phyloP scores from a whole-genome alignment of 2,113 vertebrate species.

The Chlorodrepanis virens region DNA sequence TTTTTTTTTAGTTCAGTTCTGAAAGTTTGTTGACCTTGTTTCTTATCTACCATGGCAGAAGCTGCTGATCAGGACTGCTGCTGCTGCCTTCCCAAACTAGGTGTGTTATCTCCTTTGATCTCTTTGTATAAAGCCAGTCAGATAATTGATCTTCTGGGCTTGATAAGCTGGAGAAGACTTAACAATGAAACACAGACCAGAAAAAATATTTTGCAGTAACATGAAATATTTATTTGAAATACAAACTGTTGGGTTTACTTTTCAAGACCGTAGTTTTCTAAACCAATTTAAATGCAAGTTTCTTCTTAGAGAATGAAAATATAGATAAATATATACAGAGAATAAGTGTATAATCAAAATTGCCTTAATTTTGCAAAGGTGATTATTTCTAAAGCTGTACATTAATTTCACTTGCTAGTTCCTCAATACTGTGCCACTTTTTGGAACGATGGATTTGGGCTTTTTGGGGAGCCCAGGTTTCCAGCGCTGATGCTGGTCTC shows the following conservation, averaged over 20 bases:
- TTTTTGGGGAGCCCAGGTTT: background rate
- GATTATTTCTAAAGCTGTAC: background rate
- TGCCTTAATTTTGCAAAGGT: background rate
- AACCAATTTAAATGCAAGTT: background rate
- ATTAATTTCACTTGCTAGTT: background rate
- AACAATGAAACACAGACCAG: background rate
- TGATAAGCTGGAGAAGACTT: background rate
- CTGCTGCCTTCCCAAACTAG: background rate
- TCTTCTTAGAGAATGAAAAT: background rate
- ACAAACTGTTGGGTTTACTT: background rate
- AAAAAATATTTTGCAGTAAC: background rate
- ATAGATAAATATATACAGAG: background rate
- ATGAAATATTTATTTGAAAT: constrained; percentile 11
- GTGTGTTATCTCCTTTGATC: background rate
- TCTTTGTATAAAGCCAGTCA: background rate
- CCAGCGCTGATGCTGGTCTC: background rate
- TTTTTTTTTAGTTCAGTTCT: background rate
- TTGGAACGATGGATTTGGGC: background rate
- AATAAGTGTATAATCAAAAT: background rate
- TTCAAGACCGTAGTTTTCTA: background rate
- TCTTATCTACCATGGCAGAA: background rate
- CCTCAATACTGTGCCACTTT: background rate
- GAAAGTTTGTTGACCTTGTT: constrained; percentile 25
- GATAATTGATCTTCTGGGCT: constrained; percentile 17
- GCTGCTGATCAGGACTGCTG: background rate